Base-by-base conservation (phyloP, 2,113 vertebrate genomes). In the Limnothrissa miodon region DNA sequence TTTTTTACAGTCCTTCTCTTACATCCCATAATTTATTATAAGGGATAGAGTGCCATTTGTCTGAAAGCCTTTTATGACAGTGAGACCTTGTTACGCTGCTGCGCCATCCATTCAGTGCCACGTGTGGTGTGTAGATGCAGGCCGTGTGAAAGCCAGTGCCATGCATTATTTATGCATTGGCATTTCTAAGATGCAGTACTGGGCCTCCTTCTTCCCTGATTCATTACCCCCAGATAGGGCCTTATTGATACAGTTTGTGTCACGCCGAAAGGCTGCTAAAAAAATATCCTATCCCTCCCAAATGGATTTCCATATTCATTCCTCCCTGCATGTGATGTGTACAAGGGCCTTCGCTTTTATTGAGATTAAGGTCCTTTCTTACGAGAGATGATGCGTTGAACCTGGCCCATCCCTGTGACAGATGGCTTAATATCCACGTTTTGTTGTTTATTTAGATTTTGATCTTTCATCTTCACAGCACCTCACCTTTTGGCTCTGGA, bases 1-100 rank as follows among this genome's bases (percentile, higher is more conserved):
- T 17, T 66, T 84, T 74, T 83, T 42, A 79, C 44, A 82, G 39
- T 48, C 70, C 81, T 70, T 78, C 70, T 78, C 59, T 83, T 83
- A 79, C 0, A 74, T 89, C 89, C 87, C 87, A 85, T 92, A 86
- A 91, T 94, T 94, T 93, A 93, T 92, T 87, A 88, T 89, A 83
- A 90, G 89, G 88, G 91, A 91, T 88, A 88, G 88, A 89, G 88
- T 86, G 88, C 90, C 89, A 92, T 94, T 94, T 93, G 91, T 92
- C 93, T 93, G 91, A 93, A 94, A 94, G 93, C 92, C 92, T 93
- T 93, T 93, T 90, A 90, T 93, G 90, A 92, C 85, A 83, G 81
- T 85, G 83, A 90, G 91, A 91, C 90, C 90, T 92, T 93, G 92
- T 92, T 93, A 91, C 88, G 84, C 86, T 88, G 87, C 82, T 87